Evolutionary conservation across 1,140 invertebrate species (phyloP).

Genomic region (Sitophilus oryzae): DNA sequence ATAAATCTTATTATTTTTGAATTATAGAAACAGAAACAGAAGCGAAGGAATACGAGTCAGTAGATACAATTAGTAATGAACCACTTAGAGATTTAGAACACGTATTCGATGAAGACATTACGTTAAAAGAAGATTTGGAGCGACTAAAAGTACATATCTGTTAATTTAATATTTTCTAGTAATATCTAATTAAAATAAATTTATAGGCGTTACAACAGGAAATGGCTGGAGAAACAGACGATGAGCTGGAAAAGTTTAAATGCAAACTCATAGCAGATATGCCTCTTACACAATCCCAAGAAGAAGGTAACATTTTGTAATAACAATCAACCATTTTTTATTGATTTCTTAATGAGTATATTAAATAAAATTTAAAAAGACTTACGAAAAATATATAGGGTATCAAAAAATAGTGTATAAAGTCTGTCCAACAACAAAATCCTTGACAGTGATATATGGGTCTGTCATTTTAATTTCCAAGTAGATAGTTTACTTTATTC

Average conservation of each 20-base stretch:
- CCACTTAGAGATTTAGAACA: constrained; percentile 11
- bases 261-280: constrained; percentile 28
- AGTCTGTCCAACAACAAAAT: too few relatives aligned
- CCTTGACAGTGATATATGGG: too few relatives aligned
- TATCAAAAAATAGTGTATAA: too few relatives aligned
- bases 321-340: too few relatives aligned
- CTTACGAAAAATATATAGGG: too few relatives aligned
- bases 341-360: too few relatives aligned
- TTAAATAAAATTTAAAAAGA: too few relatives aligned
- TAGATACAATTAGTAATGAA: constrained; percentile 23
- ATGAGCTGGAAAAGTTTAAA: constrained; percentile 34
- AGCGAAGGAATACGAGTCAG: constrained; percentile 19
- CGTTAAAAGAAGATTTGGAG: constrained; percentile 29
- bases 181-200: neutral
- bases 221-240: constrained; percentile 30
- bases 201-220: constrained; percentile 29
- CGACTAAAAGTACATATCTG: constrained; percentile 21
- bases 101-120: constrained; percentile 23
- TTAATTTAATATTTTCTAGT: neutral
- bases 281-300: constrained; percentile 25
- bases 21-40: constrained; percentile 6
- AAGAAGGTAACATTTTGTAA: constrained; percentile 25
- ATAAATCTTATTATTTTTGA: too few relatives aligned
- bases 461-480: too few relatives aligned
- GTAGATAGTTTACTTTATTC: too few relatives aligned